These are phyloP conservation scores for Isurus oxyrinchus DNA, from an alignment of 2,113 vertebrate species.

Conservation along the genomic window DNA sequence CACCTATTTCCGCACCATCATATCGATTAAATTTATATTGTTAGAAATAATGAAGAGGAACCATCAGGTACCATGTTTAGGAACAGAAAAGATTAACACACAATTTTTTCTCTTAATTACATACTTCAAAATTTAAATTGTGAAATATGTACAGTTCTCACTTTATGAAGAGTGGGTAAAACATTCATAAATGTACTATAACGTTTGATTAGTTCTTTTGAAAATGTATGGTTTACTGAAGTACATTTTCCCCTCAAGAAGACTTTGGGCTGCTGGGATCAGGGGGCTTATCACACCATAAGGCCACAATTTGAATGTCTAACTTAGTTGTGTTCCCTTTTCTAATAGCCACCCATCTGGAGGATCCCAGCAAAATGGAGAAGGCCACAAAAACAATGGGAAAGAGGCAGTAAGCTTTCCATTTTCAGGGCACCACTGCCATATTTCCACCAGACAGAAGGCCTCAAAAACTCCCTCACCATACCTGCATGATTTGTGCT, in stretches of 20 bases:
- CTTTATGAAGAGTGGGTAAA: too few relatives aligned
- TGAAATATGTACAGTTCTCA: too few relatives aligned
- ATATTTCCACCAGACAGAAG: neutral
- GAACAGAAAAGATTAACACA: too few relatives aligned
- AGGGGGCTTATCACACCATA: neutral
- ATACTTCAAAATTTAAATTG: too few relatives aligned
- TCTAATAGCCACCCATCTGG: neutral
- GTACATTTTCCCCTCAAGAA: neutral
- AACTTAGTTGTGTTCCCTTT: neutral
- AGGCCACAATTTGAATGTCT: neutral
- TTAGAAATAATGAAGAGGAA: too few relatives aligned
- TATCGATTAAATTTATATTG: too few relatives aligned
- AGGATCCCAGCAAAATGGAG: neutral
- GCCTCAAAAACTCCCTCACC: neutral
- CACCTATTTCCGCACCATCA: too few relatives aligned
- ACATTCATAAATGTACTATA: too few relatives aligned
- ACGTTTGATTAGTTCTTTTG: too few relatives aligned
- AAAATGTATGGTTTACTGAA: neutral
- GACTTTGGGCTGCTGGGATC: too few relatives aligned
- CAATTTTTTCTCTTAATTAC: too few relatives aligned
- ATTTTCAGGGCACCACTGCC: neutral
- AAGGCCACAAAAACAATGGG: neutral
- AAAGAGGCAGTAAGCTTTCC: neutral
- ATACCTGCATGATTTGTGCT: neutral
- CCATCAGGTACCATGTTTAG: too few relatives aligned